These are phyloP conservation scores for Macrotus californicus DNA, from an alignment of 2,113 vertebrate species.

Conservation along the genomic window DNA sequence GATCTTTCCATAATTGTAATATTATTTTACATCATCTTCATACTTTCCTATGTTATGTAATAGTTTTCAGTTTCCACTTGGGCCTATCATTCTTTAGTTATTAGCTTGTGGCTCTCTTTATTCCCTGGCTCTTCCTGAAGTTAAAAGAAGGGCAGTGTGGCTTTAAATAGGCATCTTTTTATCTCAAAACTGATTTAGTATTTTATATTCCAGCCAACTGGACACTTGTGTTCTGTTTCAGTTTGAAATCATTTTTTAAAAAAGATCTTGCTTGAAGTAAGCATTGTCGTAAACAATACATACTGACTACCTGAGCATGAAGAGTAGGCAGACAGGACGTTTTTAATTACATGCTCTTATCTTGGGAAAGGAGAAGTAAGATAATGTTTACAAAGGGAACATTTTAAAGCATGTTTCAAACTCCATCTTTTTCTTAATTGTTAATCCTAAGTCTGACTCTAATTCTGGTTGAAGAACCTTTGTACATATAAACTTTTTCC, in stretches of 20 bases:
- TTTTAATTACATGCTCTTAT: not conserved
- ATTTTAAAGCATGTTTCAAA: not conserved
- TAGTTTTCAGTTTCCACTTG: not conserved
- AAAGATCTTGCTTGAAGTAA: not conserved
- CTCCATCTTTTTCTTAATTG: not conserved
- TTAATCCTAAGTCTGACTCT: not conserved
- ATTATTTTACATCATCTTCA: not conserved
- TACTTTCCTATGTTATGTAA: not conserved
- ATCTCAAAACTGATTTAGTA: not conserved
- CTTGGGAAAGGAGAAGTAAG: not conserved
- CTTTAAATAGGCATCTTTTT: not conserved
- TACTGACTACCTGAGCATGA: not conserved
- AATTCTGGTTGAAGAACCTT: not conserved
- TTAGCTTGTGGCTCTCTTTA: not conserved
- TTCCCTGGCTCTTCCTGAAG: not conserved
- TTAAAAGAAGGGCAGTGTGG: not conserved
- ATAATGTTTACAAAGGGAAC: not conserved
- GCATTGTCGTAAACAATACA: not conserved
- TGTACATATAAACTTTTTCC: not conserved
- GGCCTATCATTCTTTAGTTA: not conserved
- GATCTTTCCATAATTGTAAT: not conserved
- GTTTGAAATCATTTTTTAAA: not conserved
- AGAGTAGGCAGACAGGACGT: not conserved
- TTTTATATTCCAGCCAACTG: not conserved
- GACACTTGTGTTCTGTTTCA: not conserved